These are phyloP conservation scores for Pelmatolapia mariae DNA, from an alignment of 2,113 vertebrate species.

Conservation along the genomic window DNA sequence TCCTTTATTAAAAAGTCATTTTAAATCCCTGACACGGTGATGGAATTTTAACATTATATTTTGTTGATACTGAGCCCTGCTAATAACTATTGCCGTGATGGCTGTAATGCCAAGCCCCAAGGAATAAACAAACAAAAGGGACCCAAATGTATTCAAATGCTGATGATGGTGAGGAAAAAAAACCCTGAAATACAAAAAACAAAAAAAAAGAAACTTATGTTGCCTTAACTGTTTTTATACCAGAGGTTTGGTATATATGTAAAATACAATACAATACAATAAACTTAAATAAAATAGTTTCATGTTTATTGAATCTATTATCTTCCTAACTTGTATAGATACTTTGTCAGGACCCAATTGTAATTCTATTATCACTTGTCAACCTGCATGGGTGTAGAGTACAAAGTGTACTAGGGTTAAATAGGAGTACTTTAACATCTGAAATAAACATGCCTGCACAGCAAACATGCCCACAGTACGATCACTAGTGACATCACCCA, in stretches of 20 bases:
- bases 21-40: fast-evolving
- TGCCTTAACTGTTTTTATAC: background rate
- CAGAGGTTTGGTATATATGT: background rate
- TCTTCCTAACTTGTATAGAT: background rate
- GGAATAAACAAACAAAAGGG: background rate
- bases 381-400: background rate
- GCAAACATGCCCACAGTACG: background rate
- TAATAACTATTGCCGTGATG: background rate
- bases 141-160: background rate
- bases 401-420: background rate
- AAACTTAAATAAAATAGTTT: background rate
- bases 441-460: background rate
- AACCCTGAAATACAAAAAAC: background rate
- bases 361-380: background rate
- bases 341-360: background rate
- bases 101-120: background rate
- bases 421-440: background rate
- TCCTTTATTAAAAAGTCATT: background rate
- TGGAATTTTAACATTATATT: background rate
- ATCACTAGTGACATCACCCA: background rate
- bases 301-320: background rate
- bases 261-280: background rate
- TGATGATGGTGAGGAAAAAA: background rate
- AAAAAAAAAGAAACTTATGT: background rate
- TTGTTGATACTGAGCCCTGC: background rate